Base-by-base conservation (phyloP, 1,140 invertebrate species). In the Diuraphis noxia region DNA sequence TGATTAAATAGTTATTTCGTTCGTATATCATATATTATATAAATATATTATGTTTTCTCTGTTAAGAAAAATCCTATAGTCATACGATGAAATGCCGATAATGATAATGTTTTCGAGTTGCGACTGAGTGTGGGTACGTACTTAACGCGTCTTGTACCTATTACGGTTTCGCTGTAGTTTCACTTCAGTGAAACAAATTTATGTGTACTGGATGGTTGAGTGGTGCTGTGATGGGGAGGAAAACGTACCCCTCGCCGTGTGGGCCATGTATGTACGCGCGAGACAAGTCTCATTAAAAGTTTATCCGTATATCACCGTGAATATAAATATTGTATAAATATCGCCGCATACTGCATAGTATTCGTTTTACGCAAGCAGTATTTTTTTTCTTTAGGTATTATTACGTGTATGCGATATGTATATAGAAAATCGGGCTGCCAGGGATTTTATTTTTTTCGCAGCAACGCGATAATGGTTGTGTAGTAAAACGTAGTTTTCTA, bases 251-350 rank as follows among this genome's bases (percentile, higher is more conserved):
- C 56, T 72, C 56, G n/a, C n/a, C 4, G 56, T 72, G 56, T 72
- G 56, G 56, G 30, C n/a, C 2, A 13, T 63, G 56, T 72, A n/a
- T 72, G 56, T 72, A 17, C 56, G 30, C 56, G 13, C 30, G 56
- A 72, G 56, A 72, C 56, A 72, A 72, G n/a, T 63, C 56, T 72
- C 56, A 72, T 72, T 72, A 72, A n/a, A 72, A 72, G 56, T 72
- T 72, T 72, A 72, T n/a, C 30, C 4, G 56, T 72, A n/a, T 72
- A 72, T 72, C 56, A 72, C 56, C 56, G 30, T 34, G 30, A 72
- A 72, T n/a, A 72, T 72, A n/a, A 10, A 72, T 72, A 72, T 34
- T 72, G 56, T 72, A 72, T n/a, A 72, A 72, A 72, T n/a, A 72
- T n/a, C n/a, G 13, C 56, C 2, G 13, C 17, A 72, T n/a, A 72